Evolutionary conservation across 2,797 vertebrate genomes (phyloP), one percentile per base, ranked within the genome.

Genomic region (Enteromius treurensis): DNA sequence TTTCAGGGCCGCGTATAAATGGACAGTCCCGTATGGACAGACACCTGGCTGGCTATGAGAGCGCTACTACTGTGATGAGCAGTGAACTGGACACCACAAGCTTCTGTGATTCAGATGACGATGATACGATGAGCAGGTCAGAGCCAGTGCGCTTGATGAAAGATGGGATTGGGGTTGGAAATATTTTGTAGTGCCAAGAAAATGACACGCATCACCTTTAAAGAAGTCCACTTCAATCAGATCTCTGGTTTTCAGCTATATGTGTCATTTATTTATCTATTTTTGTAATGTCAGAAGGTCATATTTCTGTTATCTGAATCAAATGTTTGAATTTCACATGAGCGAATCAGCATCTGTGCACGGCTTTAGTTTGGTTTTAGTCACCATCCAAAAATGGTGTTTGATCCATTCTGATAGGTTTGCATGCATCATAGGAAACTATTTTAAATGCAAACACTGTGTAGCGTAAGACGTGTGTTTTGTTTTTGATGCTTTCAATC

Each of bases 81-180:
- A 98, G 97, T 32, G 97, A 98, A 88, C 91, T 97, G 71, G 97
- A 98, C 82, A 97, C 96, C 26, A 97, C 96, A 86, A 97, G 96
- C 90, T 95, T 97, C 89, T 97, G 96, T 0, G 97, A 97, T 89
- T 97, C 96, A 0, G 97, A 98, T 0, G 97, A 98, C 1, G 96
- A 97, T 0, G 97, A 97, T 88, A 95, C 96, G 87, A 97, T 97
- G 96, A 98, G 97, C 95, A 96, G 96, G 97, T 97, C 74, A 58
- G 84, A 21, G 40, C 3, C 0, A 14, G 58, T 34, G 32, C 21
- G 34, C 19, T 45, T 32, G 1, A 32, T 23, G 23, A 23, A 60
- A 60, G 58, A 60, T 26, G 5, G 11, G 23, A 26, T 5, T 29
- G 1, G 23, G 69, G 23, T 11, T 49, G 69, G 69, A 23, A 14